Base-by-base conservation (phyloP, 2,797 vertebrate species). In the Danio kyathit region DNA sequence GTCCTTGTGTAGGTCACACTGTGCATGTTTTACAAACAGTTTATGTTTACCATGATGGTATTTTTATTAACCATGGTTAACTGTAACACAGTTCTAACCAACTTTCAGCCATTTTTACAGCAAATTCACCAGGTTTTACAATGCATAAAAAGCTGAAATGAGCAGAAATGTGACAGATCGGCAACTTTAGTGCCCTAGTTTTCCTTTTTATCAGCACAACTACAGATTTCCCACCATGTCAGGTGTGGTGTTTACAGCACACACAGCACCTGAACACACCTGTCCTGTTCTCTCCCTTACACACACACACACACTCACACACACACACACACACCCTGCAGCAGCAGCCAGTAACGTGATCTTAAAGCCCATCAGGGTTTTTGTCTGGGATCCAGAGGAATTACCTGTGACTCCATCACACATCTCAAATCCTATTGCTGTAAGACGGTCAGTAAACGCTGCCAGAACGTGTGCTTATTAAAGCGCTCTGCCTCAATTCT, bases 181-280 rank as follows among this genome's bases (percentile, higher is more conserved):
- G 52, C 29, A 72, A 17, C 14, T 69, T 49, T 52, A 12, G 12
- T 10, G 46, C 12, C 5, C 1, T 11, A 64, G 2, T 78, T 80
- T 71, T 80, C 14, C 66, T 51, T 48, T 72, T 44, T 6, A 72
- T 72, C 77, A 79, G 77, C 77, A 73, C 48, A 72, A 72, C 40
- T 64, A 59, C 5, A 60, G 21, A 76, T 64, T 70, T 80, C 67
- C 72, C 49, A 76, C 64, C n/a, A 21, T 51, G 69, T 79, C 78
- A 81, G 80, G 78, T 3, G 7, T 74, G 48, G n/a, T 87, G 82
- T 87, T 87, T 85, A 84, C 83, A 83, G 74, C 82, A 82, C 74
- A 6, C 85, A 91, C 64, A 29, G 85, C 73, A 86, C 54, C 64
- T 69, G 56, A 54, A 19, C 14, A 56, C 70, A 80, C 74, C 77